Base-by-base conservation (phyloP, 2,888 invertebrate genomes). In the Lepidochrysops patricia region DNA sequence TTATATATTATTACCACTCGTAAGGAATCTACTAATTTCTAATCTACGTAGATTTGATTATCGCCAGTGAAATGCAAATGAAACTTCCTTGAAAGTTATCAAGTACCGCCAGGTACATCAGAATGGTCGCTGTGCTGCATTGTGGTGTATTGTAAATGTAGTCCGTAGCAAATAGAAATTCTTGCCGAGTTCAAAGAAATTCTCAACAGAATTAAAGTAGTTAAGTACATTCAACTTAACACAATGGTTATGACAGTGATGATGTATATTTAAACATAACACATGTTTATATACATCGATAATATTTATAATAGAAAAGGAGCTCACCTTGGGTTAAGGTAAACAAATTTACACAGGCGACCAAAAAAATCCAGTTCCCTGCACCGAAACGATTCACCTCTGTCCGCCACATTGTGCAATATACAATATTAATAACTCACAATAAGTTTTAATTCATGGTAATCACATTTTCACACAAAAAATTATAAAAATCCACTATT, bases 301-400 rank as follows among this genome's bases (percentile, higher is more conserved):
- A 79, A 79, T 85, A 84, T 84, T 84, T 83, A 76, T 79, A 23
- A 43, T 43, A 74, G 71, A 74, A 75, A 80, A 79, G 77, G 75
- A 73, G 74, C 84, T 84, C 79, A 89, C 89, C 89, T 89, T 89
- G 82, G 76, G 75, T 84, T 75, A 82, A 86, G 84, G 89, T 89
- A 89, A 89, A 89, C 89, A 89, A 89, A 82, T 83, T 79, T 70
- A 82, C 70, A 70, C 77, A 77, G 75, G 75, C 80, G 70, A 84
- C 70, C 82, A 89, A 82, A 77, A 85, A 86, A 76, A 89, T 87
- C 87, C 88, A 89, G 83, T 85, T 86, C 77, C 81, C 82, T 63
- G 80, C 76, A 69, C 84, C 82, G 72, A 84, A 86, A 72, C 80
- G 79, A 73, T 77, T 82, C 77, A 84, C 80, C 74, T 82, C 84